Evolutionary conservation across 2,888 invertebrate species (phyloP).

Genomic region (Hypolimnas misippus): DNA sequence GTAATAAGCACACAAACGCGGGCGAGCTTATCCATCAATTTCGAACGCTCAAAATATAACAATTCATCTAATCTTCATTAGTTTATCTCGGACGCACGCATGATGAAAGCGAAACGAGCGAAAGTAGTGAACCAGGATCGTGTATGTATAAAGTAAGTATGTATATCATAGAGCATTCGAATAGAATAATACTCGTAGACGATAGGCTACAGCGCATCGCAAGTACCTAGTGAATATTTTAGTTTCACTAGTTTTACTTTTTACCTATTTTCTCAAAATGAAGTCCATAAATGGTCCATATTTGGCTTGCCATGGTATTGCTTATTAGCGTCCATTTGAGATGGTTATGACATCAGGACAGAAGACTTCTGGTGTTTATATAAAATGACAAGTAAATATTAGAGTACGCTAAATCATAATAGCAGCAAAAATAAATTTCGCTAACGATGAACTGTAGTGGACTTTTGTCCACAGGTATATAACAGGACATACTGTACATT

Average conservation of each 20-base stretch:
- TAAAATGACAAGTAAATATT: too few relatives aligned
- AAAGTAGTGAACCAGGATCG: conserved; percentile 31
- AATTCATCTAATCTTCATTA: conserved; percentile 28
- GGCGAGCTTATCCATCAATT: conserved; percentile 12
- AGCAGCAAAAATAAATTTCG: too few relatives aligned
- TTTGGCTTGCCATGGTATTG: too few relatives aligned
- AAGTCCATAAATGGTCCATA: too few relatives aligned
- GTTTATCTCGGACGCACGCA: conserved; percentile 24
- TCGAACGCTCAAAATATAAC: conserved; percentile 19
- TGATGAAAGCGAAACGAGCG: conserved; percentile 36
- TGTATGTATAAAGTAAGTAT: background rate
- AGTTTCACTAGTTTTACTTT: background rate
- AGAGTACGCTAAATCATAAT: too few relatives aligned
- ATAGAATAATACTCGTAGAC: background rate
- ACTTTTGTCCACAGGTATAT: too few relatives aligned
- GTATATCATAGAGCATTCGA: background rate
- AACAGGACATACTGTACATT: too few relatives aligned
- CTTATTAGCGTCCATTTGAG: too few relatives aligned
- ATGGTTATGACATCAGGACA: too few relatives aligned
- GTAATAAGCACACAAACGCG: too few relatives aligned
- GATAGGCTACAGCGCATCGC: background rate
- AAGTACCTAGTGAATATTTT: background rate
- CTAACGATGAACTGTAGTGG: too few relatives aligned
- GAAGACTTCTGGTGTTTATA: too few relatives aligned
- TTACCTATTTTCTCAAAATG: background rate